Base-by-base conservation (phyloP, 1,140 invertebrate species). In the Micrasema minimum region DNA sequence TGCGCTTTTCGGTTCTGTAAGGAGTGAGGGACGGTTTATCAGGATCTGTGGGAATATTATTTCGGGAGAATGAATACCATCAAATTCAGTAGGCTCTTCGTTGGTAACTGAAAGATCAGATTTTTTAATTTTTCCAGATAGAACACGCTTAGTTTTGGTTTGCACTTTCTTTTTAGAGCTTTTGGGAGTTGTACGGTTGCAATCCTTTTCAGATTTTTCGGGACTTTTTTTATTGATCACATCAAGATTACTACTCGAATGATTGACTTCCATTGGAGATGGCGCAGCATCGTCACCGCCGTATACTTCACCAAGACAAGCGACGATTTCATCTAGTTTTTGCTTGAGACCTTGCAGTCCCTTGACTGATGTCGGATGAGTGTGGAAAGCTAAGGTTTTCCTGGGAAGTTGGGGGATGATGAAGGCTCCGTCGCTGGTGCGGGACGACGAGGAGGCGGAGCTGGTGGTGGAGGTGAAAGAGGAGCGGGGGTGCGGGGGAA, bases 11-110 rank as follows among this genome's bases (percentile, higher is more conserved):
- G 11, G 6, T 46, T 62, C 59, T 62, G n/a, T 45, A 62, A 0
- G 41, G 38, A 1, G 59, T 45, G 22, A 22, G 59, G 1, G 43
- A 46, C 14, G 16, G 38, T 46, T 62, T 68, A 55, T 83, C 80
- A 0, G 80, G 79, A 57, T 84, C 83, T 0, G 78, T 81, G 18
- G 81, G 79, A 26, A 83, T n/a, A n/a, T 76, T 79, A 83, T 83
- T 78, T 84, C 83, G n/a, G 83, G 83, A n/a, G 83, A 85, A 74
- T 83, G 81, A 72, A 83, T 82, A 0, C 79, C 80, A 31, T 83
- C 80, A 72, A 80, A 78, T 53, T 83, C 81, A 0, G 79, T 76
- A 18, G 82, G 80, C 46, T 75, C 74, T 69, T 85, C 83, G 0
- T 73, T 77, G 59, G 83, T 83, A 5, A 81, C 81, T 0, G 83